Conservation (phyloP, 2,797 vertebrate species). For the Acrossocheilus wenchowensis region DNA sequence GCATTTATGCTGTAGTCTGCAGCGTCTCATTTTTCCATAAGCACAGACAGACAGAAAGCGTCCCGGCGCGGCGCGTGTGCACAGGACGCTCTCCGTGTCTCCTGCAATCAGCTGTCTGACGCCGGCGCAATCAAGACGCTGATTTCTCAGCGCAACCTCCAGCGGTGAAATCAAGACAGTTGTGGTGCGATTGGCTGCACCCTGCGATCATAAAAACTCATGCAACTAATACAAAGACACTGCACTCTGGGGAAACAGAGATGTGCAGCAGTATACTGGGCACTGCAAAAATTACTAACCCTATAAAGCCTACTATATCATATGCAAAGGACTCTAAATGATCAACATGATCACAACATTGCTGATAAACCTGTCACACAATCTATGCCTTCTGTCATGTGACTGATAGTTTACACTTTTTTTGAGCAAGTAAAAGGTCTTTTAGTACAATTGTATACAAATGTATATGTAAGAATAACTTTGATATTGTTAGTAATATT, state of each 20-base stretch:
- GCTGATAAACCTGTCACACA: background rate
- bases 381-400: background rate
- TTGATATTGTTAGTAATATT: too few species aligned
- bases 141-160: constrained; percentile 48
- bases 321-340: background rate
- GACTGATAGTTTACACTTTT: background rate
- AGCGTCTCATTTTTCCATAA: background rate
- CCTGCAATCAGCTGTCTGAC: constrained; percentile 51
- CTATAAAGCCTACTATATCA: background rate
- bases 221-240: constrained; percentile 5
- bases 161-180: constrained; percentile 47
- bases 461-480: too few species aligned
- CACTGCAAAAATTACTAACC: background rate
- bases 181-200: constrained; percentile 45
- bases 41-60: background rate
- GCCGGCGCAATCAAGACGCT: constrained; percentile 49
- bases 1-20: background rate
- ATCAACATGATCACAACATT: background rate
- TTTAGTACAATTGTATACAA: background rate
- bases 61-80: background rate
- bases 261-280: background rate
- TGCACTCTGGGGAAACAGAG: background rate
- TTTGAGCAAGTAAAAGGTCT: background rate
- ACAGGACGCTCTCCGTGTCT: background rate
- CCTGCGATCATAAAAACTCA: constrained; percentile 45